Base-by-base conservation (phyloP, 2,113 vertebrate species). In the Fulmarus glacialis region DNA sequence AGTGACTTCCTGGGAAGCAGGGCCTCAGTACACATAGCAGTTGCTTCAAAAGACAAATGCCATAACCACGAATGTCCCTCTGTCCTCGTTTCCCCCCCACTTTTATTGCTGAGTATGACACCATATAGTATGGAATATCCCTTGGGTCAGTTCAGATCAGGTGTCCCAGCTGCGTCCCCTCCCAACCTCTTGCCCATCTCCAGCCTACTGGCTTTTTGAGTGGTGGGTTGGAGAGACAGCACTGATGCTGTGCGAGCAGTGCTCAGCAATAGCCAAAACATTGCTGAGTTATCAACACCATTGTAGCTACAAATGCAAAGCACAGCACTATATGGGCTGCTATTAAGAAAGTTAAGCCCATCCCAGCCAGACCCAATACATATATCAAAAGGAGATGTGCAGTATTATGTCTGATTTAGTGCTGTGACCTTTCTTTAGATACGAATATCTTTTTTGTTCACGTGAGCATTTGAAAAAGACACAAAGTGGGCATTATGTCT, bases 191-290 rank as follows among this genome's bases (percentile, higher is more conserved):
- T 67, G 21, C 24, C 32, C 2, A 3, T 36, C 58, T 40, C 8
- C 42, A 75, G 27, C 42, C 48, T 68, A 12, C 19, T 60, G 53
- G 8, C 21, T 23, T 38, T 45, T 12, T 34, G 40, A 74, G 34
- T 14, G 29, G 4, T 36, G 24, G 7, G 1, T 34, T 82, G 68
- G 34, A 32, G 56, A 58, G 11, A 18, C 17, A 50, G 34, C 40
- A 30, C 24, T 58, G 67, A 11, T 32, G 53, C 48, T 64, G 42
- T 68, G 48, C 0, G 0, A 50, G n/a, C 19, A 1, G 58, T 72
- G 24, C 60, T 74, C 34, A 58, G 50, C 36, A 30, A 13, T 2
- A 12, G 43, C 55, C 43, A 32, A 29, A 82, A 30, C 8, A 13
- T 3, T 9, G 11, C 13, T 13, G 26, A n/a, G n/a, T 43, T 74